Base-by-base conservation (phyloP, 2,113 vertebrate genomes). In the Petaurus breviceps region DNA sequence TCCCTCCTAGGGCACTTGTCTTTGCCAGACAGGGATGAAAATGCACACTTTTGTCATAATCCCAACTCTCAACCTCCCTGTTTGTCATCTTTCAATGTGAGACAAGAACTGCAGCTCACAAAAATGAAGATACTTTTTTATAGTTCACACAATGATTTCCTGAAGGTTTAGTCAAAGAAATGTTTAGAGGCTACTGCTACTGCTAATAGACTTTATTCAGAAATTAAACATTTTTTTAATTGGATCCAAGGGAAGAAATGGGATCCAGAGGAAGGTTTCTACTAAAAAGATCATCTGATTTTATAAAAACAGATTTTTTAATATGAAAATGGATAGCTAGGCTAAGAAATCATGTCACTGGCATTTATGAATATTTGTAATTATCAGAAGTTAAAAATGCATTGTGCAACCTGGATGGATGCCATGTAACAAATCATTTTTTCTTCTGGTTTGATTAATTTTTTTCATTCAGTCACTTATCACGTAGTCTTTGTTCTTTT, bases 401-500 rank as follows among this genome's bases (percentile, higher is more conserved):
- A 96, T 55, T 90, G 37, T 95, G 96, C 90, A 94, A 9, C 25
- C 51, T 23, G 3, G 91, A 52, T 51, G 16, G 94, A 47, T 53
- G 25, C 22, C 23, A 61, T 54, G 23, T 49, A 89, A 50, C 4
- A 54, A 1, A 68, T 53, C 5, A 6, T 53, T 43, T 50, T 92
- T 50, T 93, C 77, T 84, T 37, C 94, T 92, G 11, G 3, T 47
- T 68, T 96, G 19, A 68, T 77, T 93, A 90, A 96, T 95, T 90
- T 43, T 93, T 94, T 92, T 94, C 90, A 89, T 57, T 37, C 89
- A 93, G 96, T 49, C 47, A 0, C 52, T 57, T 93, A 96, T 94
- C 46, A 90, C 91, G 91, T 96, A 93, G 55, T 6, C 53, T 95
- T 94, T 52, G n/a, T 93, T 92, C 52, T 55, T 94, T 95, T 54